Evolutionary conservation across 2,797 vertebrate genomes (phyloP).

Genomic region (Pseudocheirus occidentalis): DNA sequence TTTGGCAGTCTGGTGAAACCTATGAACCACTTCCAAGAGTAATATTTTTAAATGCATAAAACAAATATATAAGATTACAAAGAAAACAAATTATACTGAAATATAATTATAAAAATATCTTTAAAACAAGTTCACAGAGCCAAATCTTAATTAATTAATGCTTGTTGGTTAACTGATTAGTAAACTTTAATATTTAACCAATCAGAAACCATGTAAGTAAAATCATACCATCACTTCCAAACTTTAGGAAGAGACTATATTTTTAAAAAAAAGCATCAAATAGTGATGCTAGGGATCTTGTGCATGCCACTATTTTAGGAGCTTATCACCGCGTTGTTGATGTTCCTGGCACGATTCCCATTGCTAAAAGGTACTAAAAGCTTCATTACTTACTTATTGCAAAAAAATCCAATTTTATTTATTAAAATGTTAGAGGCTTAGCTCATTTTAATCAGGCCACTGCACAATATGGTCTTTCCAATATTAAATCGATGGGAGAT

Average conservation of each 20-base stretch:
- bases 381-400: background rate
- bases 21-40: background rate
- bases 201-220: background rate
- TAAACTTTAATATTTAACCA: background rate
- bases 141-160: background rate
- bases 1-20: background rate
- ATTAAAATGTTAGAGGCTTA: background rate
- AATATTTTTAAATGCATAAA: background rate
- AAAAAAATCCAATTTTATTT: background rate
- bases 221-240: background rate
- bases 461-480: background rate
- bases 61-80: background rate
- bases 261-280: background rate
- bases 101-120: background rate
- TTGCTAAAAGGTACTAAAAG: background rate
- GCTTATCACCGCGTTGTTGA: background rate
- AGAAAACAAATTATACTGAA: background rate
- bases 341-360: background rate
- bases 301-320: background rate
- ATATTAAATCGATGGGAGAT: constrained; percentile 2
- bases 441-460: background rate
- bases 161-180: background rate
- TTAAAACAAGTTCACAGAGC: background rate
- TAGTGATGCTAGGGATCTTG: background rate
- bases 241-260: background rate